Base-by-base conservation (phyloP, 2,113 vertebrate species). In the Podarcis cretensis region DNA sequence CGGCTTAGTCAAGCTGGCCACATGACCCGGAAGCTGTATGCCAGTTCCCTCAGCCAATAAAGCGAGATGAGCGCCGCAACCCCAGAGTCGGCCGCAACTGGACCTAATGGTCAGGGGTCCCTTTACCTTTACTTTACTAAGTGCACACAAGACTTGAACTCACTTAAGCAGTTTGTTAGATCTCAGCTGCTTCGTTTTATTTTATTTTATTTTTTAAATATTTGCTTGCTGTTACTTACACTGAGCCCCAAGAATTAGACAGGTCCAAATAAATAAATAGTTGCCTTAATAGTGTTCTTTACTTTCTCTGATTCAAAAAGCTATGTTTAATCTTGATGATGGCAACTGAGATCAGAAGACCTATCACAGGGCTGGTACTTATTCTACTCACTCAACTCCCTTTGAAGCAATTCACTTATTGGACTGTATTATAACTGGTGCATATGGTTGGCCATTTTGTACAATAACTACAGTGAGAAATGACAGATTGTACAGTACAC, bases 271-370 rank as follows among this genome's bases (percentile, higher is more conserved):
- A 40, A 16, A 87, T 20, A 80, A 16, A 90, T 87, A 87, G 14
- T 57, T 73, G 27, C 66, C 43, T 75, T 48, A 57, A 63, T 14
- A 82, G 18, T 76, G 63, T 30, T 76, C n/a, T 76, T 80, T 80
- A 78, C 66, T 65, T 65, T 74, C 32, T 71, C 87, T 0, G 69
- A 7, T 81, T 88, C 20, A 87, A 66, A 92, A 89, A 83, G 9
- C 78, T 65, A 54, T 65, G 40, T 85, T 89, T 48, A 27, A 74
- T 81, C 37, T 9, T 32, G 43, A 73, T 65, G 18, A 27, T 76
- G n/a, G 18, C 10, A 69, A 20, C 30, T 83, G 6, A 83, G n/a
- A 81, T 81, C n/a, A 66, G 43, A 37, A 90, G 0, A 8, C 27
- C 75, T 48, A 43, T 20, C 9, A 9, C 9, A 54, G 48, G 48